Base-by-base conservation (phyloP, 1,140 invertebrate genomes). In the Drosophila serrata region DNA sequence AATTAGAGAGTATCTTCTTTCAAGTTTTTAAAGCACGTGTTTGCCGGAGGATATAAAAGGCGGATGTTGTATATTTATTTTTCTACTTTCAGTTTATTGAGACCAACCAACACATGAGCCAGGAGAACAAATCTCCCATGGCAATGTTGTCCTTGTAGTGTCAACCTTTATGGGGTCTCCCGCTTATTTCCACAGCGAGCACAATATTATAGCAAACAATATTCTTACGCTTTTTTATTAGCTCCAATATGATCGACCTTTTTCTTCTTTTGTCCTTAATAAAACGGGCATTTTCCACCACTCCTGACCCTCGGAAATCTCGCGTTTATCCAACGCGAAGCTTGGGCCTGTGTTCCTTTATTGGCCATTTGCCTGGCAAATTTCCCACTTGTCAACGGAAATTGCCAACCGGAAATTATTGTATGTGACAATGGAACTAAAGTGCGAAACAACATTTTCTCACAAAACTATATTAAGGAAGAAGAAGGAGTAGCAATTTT, bases 331-430 rank as follows among this genome's bases (percentile, higher is more conserved):
- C 37, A 29, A 43, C 49, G 29, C 60, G 17, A 17, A 39, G 42
- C 51, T 49, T 48, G 39, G 35, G 46, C 45, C 56, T 43, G 46
- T 17, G 45, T 48, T 58, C 53, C n/a, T 77, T 82, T 82, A 82
- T 78, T 61, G 80, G 59, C 60, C 59, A 79, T 79, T 74, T 78
- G 64, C 51, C 27, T 46, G 58, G 64, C 49, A 75, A 49, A 82
- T 82, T 70, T 82, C 33, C 60, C 60, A 82, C 64, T 79, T 72
- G 70, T 59, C 75, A 79, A 31, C 58, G 64, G 48, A 82, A 79
- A 79, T 67, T 82, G 79, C 48, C 45, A 49, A 19, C 59, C 67
- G 79, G 67, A 81, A 81, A 74, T 77, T 74, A 77, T 77, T 82
- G 74, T 59, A 62, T 78, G 74, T 62, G 68, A 78, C 68, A 74